A percentile compares a stretch with the other conserved stretches of the same genome.
Evolutionary conservation across 37 sponge, comb jelly and placozoan genomes (phyloP).

Genomic region (Ephydatia muelleri): DNA sequence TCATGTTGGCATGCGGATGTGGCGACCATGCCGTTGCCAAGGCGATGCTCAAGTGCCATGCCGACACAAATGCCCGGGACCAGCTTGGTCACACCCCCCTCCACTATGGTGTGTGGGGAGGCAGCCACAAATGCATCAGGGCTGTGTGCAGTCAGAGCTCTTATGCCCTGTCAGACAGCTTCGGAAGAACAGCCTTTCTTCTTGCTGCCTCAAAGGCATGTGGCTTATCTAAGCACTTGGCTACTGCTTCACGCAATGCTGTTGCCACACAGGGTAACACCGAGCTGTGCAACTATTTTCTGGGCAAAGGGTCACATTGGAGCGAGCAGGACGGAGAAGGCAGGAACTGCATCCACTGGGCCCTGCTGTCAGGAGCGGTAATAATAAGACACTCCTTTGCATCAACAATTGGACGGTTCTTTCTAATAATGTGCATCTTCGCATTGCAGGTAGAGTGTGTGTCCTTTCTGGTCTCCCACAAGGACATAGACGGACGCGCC

Average conservation of each 20-base stretch:
- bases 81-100: slow-evolving; percentile 21
- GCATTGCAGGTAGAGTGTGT: slow-evolving; percentile 47
- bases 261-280: slow-evolving; percentile 31
- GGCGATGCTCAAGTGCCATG: slow-evolving; percentile 40
- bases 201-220: slow-evolving; percentile 53
- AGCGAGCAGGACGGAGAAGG: slow-evolving; percentile 37
- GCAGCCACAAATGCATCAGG: slow-evolving; percentile 42
- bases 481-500: background rate
- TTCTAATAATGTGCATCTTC: too few relatives aligned
- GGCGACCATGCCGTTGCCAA: slow-evolving; percentile 36
- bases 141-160: background rate
- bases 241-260: background rate
- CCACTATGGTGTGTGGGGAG: slow-evolving; percentile 56
- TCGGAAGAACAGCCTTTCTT: slow-evolving; percentile 31
- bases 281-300: slow-evolving; percentile 39
- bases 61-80: slow-evolving; percentile 14
- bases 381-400: background rate
- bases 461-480: slow-evolving; percentile 27
- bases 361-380: slow-evolving; percentile 61
- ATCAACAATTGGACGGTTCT: background rate
- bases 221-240: background rate
- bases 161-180: slow-evolving; percentile 17
- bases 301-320: slow-evolving; percentile 48
- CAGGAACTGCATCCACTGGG: slow-evolving; percentile 76
- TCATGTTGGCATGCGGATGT: slow-evolving; percentile 42